A percentile compares a stretch with the other conserved stretches of the same genome.
Evolutionary conservation across 2,797 vertebrate genomes (phyloP).

Genomic region (Arrhamphus sclerolepis): DNA sequence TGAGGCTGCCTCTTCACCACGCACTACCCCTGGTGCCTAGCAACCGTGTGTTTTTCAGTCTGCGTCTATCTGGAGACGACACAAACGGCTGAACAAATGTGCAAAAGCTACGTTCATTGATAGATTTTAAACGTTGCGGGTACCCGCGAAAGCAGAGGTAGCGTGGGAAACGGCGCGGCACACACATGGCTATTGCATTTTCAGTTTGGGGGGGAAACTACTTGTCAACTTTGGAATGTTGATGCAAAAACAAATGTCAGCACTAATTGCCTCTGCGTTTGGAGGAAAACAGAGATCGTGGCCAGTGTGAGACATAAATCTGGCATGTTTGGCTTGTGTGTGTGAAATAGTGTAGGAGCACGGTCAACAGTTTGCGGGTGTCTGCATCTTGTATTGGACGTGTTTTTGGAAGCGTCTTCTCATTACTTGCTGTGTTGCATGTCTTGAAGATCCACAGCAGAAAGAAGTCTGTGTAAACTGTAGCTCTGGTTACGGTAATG

Average conservation of each 20-base stretch:
- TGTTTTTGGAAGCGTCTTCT: slow-evolving; percentile 23
- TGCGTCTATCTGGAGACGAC: slow-evolving; percentile 34
- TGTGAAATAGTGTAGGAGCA: slow-evolving; percentile 14
- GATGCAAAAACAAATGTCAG: slow-evolving; percentile 64
- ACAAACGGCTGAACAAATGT: slow-evolving; percentile 55
- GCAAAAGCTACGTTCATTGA: slow-evolving; percentile 48
- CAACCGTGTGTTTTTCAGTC: slow-evolving; percentile 60
- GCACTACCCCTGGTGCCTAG: slow-evolving; percentile 23
- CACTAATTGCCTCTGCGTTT: slow-evolving; percentile 53
- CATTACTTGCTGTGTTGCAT: slow-evolving; percentile 18
- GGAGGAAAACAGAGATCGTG: slow-evolving; percentile 39
- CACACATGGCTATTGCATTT: slow-evolving; percentile 57
- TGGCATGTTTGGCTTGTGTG: slow-evolving; percentile 32
- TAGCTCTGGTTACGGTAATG: slow-evolving; percentile 12
- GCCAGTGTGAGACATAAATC: slow-evolving; percentile 59
- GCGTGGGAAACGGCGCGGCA: slow-evolving; percentile 53
- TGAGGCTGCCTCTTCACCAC: slow-evolving; percentile 14
- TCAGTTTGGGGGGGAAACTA: slow-evolving; percentile 47
- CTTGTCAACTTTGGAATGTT: slow-evolving; percentile 64
- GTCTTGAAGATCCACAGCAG: slow-evolving; percentile 16
- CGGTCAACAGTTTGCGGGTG: slow-evolving; percentile 8
- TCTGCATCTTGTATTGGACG: slow-evolving; percentile 1
- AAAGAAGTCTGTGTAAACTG: slow-evolving; percentile 26
- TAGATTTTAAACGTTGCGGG: slow-evolving; percentile 55
- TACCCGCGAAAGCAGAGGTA: slow-evolving; percentile 44